Percentiles rank a stretch among this genome's conserved stretches.
Evolutionary conservation across 2,113 vertebrate species (phyloP).

Genomic region (Hirundichthys speculiger): DNA sequence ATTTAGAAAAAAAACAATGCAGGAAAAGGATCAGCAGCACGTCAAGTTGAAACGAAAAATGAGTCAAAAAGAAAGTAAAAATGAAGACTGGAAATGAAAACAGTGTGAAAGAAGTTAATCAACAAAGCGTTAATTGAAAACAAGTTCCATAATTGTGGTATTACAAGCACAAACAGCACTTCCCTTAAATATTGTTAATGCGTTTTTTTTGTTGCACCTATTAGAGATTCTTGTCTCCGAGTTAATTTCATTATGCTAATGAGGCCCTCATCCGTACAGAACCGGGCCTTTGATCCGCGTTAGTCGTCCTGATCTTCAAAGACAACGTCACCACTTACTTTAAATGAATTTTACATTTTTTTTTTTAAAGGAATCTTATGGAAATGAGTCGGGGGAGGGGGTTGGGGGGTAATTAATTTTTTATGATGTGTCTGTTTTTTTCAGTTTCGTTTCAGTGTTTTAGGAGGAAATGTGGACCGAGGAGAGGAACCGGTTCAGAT

Average conservation of each 20-base stretch:
- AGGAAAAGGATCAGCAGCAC: slow-evolving; percentile 47
- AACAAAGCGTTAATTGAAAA: slow-evolving; percentile 98
- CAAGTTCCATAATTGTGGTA: slow-evolving; percentile 97
- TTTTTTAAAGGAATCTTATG: slow-evolving; percentile 95
- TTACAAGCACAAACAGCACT: slow-evolving; percentile 97
- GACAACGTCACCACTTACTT: slow-evolving; percentile 99
- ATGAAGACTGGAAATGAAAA: slow-evolving; percentile 32
- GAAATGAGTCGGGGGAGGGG: slow-evolving; percentile 88
- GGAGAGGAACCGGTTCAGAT: slow-evolving; percentile 88
- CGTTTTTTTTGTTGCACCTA: slow-evolving; percentile 96
- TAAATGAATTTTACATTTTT: slow-evolving; percentile 99
- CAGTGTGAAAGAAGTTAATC: slow-evolving; percentile 89
- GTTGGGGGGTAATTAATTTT: slow-evolving; percentile 97
- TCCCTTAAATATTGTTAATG: slow-evolving; percentile 99
- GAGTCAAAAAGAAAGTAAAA: slow-evolving; percentile 6
- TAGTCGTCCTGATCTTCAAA: slow-evolving; percentile 99
- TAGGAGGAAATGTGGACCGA: slow-evolving; percentile 83
- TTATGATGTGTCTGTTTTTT: slow-evolving; percentile 97
- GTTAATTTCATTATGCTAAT: slow-evolving; percentile 99
- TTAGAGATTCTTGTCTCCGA: slow-evolving; percentile 99
- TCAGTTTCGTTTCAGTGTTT: slow-evolving; percentile 92
- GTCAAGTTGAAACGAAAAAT: slow-evolving; percentile 36
- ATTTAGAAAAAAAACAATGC: slow-evolving; percentile 66
- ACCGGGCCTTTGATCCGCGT: slow-evolving; percentile 98
- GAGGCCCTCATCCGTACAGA: slow-evolving; percentile 96